Base-by-base conservation (phyloP, 2,797 vertebrate genomes). In the Carduelis carduelis region DNA sequence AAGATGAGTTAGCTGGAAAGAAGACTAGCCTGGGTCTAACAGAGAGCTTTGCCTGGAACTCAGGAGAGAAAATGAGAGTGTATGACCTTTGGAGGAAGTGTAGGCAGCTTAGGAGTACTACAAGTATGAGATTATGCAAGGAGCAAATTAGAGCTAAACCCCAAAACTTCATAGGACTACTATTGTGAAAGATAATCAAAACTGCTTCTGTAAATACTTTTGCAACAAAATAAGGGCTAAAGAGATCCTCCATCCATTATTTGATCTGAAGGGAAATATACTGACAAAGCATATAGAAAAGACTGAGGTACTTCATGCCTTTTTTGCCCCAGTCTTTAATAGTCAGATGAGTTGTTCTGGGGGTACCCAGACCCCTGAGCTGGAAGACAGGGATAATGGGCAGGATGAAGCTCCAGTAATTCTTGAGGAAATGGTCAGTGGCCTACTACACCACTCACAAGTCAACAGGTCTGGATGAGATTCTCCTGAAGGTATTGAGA, bases 301-400 rank as follows among this genome's bases (percentile, higher is more conserved):
- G 34, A 3, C 16, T 43, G 34, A 37, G 6, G 8, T 70, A 43
- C 8, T 75, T 35, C 24, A n/a, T 52, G 17, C 2, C 6, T 12
- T 22, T 57, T n/a, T 37, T 69, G 2, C 6, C 7, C 24, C 9
- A 20, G 10, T 21, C 4, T 71, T 71, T 61, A 28, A 16, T 2
- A 5, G 11, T 27, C 43, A 70, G n/a, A 35, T 0, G 2, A 66
- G 2, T 14, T 66, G 2, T 71, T 57, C 27, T 35, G 3, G 0
- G 3, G 1, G 6, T 7, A 60, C 6, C 5, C 19, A 75, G 6
- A 1, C 1, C 3, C 3, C 23, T 60, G 30, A 37, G 37, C 37
- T 37, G 11, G 14, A 50, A 75, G 6, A 13, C 14, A 37, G 39
- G 7, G 6, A 20, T 3, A 19, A 9, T 3, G 6, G 26, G 26